phyloP scores from a whole-genome alignment of 2,888 invertebrate genomes.

The Gastrophysa polygoni region DNA sequence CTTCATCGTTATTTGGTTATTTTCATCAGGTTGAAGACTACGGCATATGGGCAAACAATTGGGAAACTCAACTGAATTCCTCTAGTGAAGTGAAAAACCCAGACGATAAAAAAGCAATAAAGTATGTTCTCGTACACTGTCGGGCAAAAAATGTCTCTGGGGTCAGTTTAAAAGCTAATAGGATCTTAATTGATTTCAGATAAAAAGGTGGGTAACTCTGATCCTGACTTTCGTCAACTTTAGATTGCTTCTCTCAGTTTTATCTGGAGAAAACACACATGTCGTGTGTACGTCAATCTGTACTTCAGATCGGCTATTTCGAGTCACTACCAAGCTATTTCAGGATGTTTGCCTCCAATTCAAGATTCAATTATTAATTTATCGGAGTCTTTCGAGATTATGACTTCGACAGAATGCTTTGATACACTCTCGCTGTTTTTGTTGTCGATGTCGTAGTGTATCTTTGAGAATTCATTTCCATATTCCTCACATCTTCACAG shows the following conservation, averaged over 20 bases:
- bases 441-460: too few relatives aligned
- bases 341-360: conserved; percentile 9
- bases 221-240: conserved; percentile 57
- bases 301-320: conserved; percentile 15
- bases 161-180: conserved; percentile 46
- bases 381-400: not conserved
- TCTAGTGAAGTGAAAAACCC: not conserved
- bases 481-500: too few relatives aligned
- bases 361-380: not conserved
- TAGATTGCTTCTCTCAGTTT: conserved; percentile 52
- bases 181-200: conserved; percentile 54
- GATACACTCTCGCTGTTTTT: too few relatives aligned
- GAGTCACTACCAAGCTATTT: conserved; percentile 5
- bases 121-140: conserved; percentile 17
- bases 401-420: too few relatives aligned
- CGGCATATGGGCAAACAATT: too few relatives aligned
- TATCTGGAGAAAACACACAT: conserved; percentile 46
- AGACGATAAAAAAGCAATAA: conserved; percentile 15
- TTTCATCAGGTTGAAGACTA: too few relatives aligned
- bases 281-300: conserved; percentile 15
- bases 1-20: too few relatives aligned
- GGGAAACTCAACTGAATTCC: not conserved
- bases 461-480: too few relatives aligned
- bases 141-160: conserved; percentile 38
- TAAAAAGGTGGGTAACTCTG: conserved; percentile 53